Conservation (phyloP, 2,888 invertebrate species). For the Acanthosepion lycidas region DNA sequence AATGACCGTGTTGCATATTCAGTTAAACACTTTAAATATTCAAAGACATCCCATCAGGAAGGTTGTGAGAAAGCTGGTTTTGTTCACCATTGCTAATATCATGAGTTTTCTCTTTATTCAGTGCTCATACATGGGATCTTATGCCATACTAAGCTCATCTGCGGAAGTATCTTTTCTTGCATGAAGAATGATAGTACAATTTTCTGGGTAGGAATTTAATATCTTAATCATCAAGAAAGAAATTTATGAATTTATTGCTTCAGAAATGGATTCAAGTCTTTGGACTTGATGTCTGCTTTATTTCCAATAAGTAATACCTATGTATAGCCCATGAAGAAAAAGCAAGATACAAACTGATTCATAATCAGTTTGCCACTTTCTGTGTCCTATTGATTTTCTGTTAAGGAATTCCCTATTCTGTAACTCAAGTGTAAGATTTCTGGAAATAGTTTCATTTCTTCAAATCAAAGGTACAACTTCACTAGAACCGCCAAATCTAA, state of each 20-base stretch:
- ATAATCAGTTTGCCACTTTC: neutral
- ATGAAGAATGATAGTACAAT: too few relatives aligned
- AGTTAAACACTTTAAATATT: too few relatives aligned
- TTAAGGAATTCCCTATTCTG: constrained; percentile 18
- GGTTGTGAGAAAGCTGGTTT: too few relatives aligned
- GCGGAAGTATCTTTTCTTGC: too few relatives aligned
- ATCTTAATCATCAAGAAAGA: too few relatives aligned
- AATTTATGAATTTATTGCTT: neutral
- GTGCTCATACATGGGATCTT: too few relatives aligned
- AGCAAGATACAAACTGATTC: neutral
- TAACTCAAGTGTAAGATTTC: neutral
- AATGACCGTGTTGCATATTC: too few relatives aligned
- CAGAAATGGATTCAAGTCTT: neutral
- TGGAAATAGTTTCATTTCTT: neutral
- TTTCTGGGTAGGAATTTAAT: too few relatives aligned
- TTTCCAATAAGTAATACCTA: neutral
- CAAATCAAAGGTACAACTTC: neutral
- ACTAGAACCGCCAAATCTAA: neutral
- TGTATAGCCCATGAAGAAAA: neutral
- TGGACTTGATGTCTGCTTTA: neutral
- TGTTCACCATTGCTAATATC: too few relatives aligned
- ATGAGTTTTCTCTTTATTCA: too few relatives aligned
- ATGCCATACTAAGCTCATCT: too few relatives aligned
- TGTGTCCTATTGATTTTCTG: neutral
- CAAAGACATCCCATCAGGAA: too few relatives aligned